Conservation (phyloP, 2,113 vertebrate genomes). For the Oplegnathus fasciatus region DNA sequence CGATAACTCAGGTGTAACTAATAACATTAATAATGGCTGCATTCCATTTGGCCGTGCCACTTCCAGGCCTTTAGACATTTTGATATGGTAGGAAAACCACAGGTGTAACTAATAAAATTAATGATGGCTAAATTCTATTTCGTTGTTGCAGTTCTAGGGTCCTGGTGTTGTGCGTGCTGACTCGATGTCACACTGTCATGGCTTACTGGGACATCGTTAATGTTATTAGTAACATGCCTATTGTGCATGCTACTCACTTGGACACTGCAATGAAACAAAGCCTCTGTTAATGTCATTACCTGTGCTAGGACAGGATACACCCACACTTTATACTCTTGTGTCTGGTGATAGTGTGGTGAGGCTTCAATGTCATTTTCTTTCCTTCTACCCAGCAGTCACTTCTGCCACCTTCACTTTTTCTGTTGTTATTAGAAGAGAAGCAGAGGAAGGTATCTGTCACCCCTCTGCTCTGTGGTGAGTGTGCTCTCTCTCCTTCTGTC, state of each 20-base stretch:
- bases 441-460: neutral
- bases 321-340: neutral
- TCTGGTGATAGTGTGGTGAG: neutral
- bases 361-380: neutral
- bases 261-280: neutral
- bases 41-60: neutral
- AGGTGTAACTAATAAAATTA: neutral
- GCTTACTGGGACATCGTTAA: neutral
- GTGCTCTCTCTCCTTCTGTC: neutral
- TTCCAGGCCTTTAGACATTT: neutral
- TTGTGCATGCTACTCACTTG: neutral
- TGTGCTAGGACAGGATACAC: neutral
- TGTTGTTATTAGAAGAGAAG: constrained; percentile 3
- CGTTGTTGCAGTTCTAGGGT: neutral
- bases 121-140: neutral
- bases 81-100: neutral
- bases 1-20: constrained; percentile 21
- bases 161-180: neutral
- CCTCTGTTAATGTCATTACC: neutral
- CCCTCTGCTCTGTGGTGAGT: neutral
- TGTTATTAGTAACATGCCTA: neutral
- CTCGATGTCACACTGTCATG: neutral
- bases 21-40: constrained; percentile 5
- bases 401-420: neutral
- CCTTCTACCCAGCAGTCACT: constrained; percentile 2